A percentile compares a stretch with the other conserved stretches of the same genome.
Conservation (phyloP, 2,797 vertebrate species). For the Sebastes kiyomatsui region DNA sequence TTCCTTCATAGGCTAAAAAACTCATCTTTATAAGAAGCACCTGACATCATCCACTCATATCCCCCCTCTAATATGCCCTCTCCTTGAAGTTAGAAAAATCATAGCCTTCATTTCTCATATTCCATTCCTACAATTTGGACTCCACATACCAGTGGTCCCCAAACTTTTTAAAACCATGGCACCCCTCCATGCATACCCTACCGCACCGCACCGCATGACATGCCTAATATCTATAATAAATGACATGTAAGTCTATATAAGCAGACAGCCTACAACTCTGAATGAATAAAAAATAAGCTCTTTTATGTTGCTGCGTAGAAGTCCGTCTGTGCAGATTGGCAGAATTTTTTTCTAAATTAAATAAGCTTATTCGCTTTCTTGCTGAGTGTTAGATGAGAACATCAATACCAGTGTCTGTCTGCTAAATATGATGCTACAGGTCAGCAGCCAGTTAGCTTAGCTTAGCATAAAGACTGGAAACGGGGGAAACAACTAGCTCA, state of each 20-base stretch:
- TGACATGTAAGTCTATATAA: background rate
- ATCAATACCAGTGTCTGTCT: background rate
- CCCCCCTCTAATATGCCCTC: conserved; percentile 14
- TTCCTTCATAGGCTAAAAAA: conserved; percentile 35
- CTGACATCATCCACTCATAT: conserved; percentile 30
- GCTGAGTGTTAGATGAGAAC: background rate
- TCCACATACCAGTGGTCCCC: background rate
- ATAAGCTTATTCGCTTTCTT: background rate
- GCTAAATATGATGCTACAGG: background rate
- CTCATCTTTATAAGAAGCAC: conserved; percentile 30
- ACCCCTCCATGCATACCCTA: background rate
- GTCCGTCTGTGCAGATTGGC: background rate
- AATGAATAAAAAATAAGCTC: background rate
- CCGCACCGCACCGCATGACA: background rate
- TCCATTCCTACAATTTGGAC: background rate
- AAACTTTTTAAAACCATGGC: background rate
- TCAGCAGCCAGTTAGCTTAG: background rate
- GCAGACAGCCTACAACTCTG: background rate
- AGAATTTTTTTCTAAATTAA: background rate
- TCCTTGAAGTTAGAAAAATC: background rate
- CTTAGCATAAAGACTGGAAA: background rate
- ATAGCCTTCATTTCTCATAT: background rate
- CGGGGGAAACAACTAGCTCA: too few relatives aligned
- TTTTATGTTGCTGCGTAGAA: background rate
- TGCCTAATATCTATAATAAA: background rate